These are phyloP conservation scores for Calliphora vomitoria DNA, from an alignment of 2,888 invertebrate species.

Conservation along the genomic window DNA sequence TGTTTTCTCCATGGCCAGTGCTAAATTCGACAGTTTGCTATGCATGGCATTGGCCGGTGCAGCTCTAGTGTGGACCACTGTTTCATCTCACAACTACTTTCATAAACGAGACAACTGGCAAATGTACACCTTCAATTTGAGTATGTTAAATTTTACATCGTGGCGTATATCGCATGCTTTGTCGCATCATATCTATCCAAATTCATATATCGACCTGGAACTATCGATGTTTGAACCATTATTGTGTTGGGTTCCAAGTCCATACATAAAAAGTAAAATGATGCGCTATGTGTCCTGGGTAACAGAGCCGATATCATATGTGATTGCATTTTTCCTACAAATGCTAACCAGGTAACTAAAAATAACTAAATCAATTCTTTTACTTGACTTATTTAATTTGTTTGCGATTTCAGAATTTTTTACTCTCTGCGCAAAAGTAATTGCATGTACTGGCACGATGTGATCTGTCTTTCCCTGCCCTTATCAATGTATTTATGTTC, in stretches of 20 bases:
- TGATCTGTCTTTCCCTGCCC: slow-evolving; percentile 84
- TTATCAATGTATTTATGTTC: slow-evolving; percentile 84
- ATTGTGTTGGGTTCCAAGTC: slow-evolving; percentile 87
- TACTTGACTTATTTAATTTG: background rate
- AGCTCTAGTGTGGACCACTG: slow-evolving; percentile 86
- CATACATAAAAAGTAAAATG: slow-evolving; percentile 85
- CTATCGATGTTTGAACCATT: slow-evolving; percentile 89
- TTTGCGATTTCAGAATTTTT: slow-evolving; percentile 77
- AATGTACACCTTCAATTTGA: slow-evolving; percentile 91
- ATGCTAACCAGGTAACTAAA: slow-evolving; percentile 80
- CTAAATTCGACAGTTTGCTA: slow-evolving; percentile 80
- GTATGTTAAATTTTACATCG: slow-evolving; percentile 87
- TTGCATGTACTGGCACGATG: slow-evolving; percentile 83
- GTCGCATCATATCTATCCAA: slow-evolving; percentile 92
- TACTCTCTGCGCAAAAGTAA: slow-evolving; percentile 79
- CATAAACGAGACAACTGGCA: slow-evolving; percentile 91
- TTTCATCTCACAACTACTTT: slow-evolving; percentile 91
- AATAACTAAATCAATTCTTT: slow-evolving; percentile 24
- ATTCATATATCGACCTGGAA: slow-evolving; percentile 91
- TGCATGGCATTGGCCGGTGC: slow-evolving; percentile 85
- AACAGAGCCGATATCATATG: slow-evolving; percentile 85
- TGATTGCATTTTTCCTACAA: slow-evolving; percentile 79
- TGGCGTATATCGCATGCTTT: slow-evolving; percentile 91
- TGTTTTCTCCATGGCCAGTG: slow-evolving; percentile 82
- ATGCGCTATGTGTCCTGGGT: slow-evolving; percentile 86